phyloP scores from a whole-genome alignment of 2,888 invertebrate species.

The Cylindroiulus punctatus region DNA sequence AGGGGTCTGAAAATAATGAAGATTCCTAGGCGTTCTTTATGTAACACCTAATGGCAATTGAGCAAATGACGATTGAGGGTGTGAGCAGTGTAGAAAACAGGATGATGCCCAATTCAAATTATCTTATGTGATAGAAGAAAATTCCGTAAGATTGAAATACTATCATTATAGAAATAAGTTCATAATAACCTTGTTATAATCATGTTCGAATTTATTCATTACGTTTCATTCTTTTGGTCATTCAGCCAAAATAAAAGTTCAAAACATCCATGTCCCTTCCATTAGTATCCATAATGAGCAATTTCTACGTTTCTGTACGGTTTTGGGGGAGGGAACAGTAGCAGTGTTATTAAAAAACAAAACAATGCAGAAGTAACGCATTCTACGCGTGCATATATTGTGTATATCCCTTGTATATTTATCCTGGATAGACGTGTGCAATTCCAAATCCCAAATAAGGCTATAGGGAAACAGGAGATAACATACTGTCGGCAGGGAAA shows the following conservation, averaged over 20 bases:
- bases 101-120: too few relatives aligned
- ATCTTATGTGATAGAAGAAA: too few relatives aligned
- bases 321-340: neutral
- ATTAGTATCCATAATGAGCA: neutral
- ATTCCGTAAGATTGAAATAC: too few relatives aligned
- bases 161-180: too few relatives aligned
- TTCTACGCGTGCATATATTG: neutral
- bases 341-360: neutral
- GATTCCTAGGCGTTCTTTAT: too few relatives aligned
- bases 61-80: too few relatives aligned
- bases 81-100: too few relatives aligned
- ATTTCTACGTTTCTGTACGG: neutral
- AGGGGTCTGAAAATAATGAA: too few relatives aligned
- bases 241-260: neutral
- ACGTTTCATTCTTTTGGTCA: neutral
- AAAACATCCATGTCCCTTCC: neutral
- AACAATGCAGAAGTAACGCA: neutral
- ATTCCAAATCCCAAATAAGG: slow-evolving; percentile 24
- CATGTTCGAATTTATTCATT: neutral
- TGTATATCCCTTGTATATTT: neutral
- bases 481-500: neutral
- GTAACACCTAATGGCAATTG: too few relatives aligned
- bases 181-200: too few relatives aligned
- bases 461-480: slow-evolving; percentile 23
- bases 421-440: slow-evolving; percentile 23